Evolutionary conservation across 2,797 vertebrate species (phyloP).

Genomic region (Percopsis omiscomaycus): DNA sequence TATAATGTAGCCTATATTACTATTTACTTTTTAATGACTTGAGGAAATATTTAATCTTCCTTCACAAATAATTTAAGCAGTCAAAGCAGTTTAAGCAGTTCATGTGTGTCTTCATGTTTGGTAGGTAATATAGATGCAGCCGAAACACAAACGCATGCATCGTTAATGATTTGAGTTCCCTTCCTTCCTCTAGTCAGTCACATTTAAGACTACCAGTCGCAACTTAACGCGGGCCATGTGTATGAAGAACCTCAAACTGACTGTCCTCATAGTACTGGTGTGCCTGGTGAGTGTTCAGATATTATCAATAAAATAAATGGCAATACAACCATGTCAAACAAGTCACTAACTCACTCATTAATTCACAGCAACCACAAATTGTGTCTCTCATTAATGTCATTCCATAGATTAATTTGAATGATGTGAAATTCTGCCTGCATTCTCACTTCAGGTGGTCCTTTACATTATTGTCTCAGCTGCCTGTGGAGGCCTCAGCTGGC

Average conservation of each 20-base stretch:
- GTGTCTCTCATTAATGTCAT: background rate
- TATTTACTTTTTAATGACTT: too few species aligned
- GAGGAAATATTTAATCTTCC: too few species aligned
- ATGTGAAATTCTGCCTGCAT: constrained; percentile 9
- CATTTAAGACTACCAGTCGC: constrained; percentile 97
- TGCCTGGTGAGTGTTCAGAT: constrained; percentile 83
- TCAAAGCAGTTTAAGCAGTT: too few species aligned
- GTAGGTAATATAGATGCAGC: background rate
- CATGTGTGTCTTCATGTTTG: background rate
- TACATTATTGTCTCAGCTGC: constrained; percentile 89
- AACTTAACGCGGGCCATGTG: constrained; percentile 98
- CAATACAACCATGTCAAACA: background rate
- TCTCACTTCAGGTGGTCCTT: constrained; percentile 82
- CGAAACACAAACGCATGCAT: background rate
- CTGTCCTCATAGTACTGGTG: constrained; percentile 84
- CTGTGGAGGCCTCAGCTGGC: constrained; percentile 91
- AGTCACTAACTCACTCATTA: background rate
- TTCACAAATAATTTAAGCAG: too few species aligned
- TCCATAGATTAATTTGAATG: background rate
- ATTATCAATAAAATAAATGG: background rate
- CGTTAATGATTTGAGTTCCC: constrained; percentile 11
- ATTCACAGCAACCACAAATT: background rate
- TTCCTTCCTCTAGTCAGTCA: constrained; percentile 84
- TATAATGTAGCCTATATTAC: too few species aligned
- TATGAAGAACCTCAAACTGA: constrained; percentile 99